These are phyloP conservation scores for Cyrtorhinus lividipennis DNA, from an alignment of 1,140 invertebrate species.

Conservation along the genomic window DNA sequence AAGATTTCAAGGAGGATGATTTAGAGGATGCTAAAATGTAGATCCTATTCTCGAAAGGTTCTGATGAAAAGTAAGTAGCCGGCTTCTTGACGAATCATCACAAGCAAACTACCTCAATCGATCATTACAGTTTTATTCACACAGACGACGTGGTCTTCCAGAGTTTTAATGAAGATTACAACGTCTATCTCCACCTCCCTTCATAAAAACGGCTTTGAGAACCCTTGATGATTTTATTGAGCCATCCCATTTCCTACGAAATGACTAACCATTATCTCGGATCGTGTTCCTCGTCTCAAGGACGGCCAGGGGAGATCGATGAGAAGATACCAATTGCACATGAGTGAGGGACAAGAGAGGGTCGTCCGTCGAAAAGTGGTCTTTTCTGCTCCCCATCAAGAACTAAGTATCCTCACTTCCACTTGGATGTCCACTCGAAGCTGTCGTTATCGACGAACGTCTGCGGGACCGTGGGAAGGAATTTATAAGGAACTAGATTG, in stretches of 20 bases:
- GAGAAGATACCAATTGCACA: neutral
- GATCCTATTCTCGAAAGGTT: no score
- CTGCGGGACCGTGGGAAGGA: neutral
- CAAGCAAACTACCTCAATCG: no score
- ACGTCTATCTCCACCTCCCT: neutral
- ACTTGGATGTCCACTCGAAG: neutral
- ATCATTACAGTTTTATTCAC: no score
- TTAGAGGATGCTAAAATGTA: no score
- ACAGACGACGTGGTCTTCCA: no score
- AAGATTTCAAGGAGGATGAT: no score
- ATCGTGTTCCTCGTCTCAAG: neutral
- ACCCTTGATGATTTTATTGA: neutral
- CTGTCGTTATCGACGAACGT: neutral
- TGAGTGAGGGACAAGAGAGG: no score
- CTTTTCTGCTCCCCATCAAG: neutral
- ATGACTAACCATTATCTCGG: slow-evolving; percentile 3
- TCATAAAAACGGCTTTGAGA: neutral
- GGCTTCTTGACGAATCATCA: no score
- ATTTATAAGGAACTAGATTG: no score
- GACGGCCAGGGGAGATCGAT: neutral
- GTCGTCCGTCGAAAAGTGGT: neutral
- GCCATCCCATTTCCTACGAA: neutral
- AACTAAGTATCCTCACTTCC: neutral
- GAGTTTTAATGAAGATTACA: neutral
- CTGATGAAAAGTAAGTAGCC: no score